phyloP scores from a whole-genome alignment of 23 tunicate species.

The Ascidia mentula region DNA sequence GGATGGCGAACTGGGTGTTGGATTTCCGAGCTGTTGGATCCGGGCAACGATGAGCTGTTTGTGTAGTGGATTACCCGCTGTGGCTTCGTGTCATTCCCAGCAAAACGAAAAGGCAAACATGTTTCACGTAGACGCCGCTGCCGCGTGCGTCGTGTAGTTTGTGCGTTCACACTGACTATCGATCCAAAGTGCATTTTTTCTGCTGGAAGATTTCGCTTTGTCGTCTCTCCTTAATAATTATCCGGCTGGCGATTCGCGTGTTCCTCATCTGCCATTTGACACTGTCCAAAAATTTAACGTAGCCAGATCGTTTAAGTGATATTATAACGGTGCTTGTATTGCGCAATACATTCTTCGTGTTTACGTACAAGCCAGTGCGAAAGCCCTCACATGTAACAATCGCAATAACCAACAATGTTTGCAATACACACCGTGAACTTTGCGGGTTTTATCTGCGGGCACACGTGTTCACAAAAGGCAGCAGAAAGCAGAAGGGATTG shows the following conservation, averaged over 20 bases:
- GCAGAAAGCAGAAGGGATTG: background rate
- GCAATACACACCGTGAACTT: background rate
- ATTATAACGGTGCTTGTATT: no score
- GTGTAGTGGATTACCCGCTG: background rate
- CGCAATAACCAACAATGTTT: background rate
- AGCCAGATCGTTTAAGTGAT: no score
- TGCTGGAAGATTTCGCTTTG: no score
- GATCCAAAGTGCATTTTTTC: no score
- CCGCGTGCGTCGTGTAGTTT: background rate
- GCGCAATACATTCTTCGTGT: no score
- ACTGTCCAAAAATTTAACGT: no score
- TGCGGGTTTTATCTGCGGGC: background rate
- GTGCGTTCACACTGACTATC: background rate
- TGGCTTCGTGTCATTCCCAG: slow-evolving; percentile 5
- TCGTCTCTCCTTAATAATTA: no score
- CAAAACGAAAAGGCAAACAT: background rate
- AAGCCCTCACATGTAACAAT: no score
- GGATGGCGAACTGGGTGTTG: background rate
- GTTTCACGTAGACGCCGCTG: background rate
- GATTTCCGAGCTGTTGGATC: background rate
- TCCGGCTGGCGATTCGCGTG: no score
- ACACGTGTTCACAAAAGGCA: background rate
- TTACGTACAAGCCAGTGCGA: no score
- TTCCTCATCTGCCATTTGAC: no score
- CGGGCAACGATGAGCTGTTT: background rate